Conservation (phyloP, 1,140 invertebrate species). For the Diorhabda elongata region DNA sequence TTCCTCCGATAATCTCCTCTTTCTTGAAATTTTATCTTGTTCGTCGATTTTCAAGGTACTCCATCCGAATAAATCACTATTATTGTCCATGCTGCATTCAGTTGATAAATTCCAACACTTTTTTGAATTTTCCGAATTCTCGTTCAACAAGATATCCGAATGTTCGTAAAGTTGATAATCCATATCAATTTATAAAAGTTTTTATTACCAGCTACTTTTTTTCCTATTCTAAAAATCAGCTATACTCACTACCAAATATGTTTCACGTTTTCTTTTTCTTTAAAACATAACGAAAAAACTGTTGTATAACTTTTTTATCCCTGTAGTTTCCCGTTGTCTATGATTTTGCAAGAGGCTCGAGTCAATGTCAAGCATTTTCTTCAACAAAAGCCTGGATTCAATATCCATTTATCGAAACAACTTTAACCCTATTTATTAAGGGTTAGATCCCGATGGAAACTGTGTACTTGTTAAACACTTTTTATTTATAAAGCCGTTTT, state of each 20-base stretch:
- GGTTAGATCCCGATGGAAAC: slow-evolving; percentile 12
- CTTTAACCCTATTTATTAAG: slow-evolving; percentile 26
- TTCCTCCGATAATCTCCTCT: slow-evolving; percentile 32
- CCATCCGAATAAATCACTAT: slow-evolving; percentile 45
- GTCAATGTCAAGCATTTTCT: slow-evolving; percentile 58
- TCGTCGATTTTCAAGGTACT: slow-evolving; percentile 40
- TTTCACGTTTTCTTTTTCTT: slow-evolving; percentile 29
- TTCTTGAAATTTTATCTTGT: slow-evolving; percentile 23
- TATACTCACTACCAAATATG: background rate
- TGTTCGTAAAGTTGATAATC: slow-evolving; percentile 44
- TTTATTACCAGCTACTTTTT: background rate
- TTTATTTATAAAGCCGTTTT: slow-evolving; percentile 29
- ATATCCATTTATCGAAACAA: slow-evolving; percentile 44
- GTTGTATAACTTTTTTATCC: slow-evolving; percentile 79
- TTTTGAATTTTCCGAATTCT: slow-evolving; percentile 34
- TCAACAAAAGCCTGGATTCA: slow-evolving; percentile 41
- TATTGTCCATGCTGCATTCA: slow-evolving; percentile 40
- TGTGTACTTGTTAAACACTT: background rate
- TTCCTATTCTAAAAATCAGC: background rate
- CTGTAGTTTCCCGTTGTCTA: slow-evolving; percentile 72
- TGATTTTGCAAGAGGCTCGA: slow-evolving; percentile 71
- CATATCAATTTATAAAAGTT: slow-evolving; percentile 34
- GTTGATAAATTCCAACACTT: slow-evolving; percentile 35
- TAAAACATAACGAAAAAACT: slow-evolving; percentile 82
- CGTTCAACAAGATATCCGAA: slow-evolving; percentile 34